Evolutionary conservation across 2,113 vertebrate genomes (phyloP).

Genomic region (Sapajus apella): DNA sequence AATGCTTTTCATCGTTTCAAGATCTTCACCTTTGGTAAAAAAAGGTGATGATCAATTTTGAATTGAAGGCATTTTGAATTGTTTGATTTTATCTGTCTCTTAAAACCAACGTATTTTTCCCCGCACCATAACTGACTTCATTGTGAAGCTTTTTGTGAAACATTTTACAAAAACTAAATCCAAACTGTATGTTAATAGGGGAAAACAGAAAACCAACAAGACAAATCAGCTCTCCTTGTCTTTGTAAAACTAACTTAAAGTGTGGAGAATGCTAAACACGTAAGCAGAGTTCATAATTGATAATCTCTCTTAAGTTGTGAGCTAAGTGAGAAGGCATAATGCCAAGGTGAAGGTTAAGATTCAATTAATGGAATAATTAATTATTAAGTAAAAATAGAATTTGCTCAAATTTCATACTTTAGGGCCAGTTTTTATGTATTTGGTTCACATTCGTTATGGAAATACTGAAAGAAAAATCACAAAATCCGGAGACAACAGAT

Average conservation of each 20-base stretch:
- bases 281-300: neutral
- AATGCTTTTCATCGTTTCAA: neutral
- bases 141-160: slow-evolving; percentile 46
- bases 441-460: neutral
- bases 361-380: slow-evolving; percentile 33
- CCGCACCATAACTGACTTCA: neutral
- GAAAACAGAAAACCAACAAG: slow-evolving; percentile 27
- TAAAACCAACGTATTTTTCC: neutral
- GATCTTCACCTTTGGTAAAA: neutral
- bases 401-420: slow-evolving; percentile 32
- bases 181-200: slow-evolving; percentile 19
- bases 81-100: neutral
- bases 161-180: slow-evolving; percentile 25
- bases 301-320: neutral
- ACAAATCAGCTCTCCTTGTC: slow-evolving; percentile 19
- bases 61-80: slow-evolving; percentile 40
- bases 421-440: slow-evolving; percentile 35
- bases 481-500: neutral
- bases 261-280: neutral
- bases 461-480: slow-evolving; percentile 52
- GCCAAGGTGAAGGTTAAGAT: neutral
- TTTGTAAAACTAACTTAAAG: slow-evolving; percentile 25
- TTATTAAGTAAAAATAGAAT: slow-evolving; percentile 48
- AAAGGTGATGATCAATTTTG: slow-evolving; percentile 11
- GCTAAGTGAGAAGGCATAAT: slow-evolving; percentile 3